These are phyloP conservation scores for Ptychodera flava DNA, from an alignment of 35 echinoderm and acorn worm genomes.

Conservation along the genomic window DNA sequence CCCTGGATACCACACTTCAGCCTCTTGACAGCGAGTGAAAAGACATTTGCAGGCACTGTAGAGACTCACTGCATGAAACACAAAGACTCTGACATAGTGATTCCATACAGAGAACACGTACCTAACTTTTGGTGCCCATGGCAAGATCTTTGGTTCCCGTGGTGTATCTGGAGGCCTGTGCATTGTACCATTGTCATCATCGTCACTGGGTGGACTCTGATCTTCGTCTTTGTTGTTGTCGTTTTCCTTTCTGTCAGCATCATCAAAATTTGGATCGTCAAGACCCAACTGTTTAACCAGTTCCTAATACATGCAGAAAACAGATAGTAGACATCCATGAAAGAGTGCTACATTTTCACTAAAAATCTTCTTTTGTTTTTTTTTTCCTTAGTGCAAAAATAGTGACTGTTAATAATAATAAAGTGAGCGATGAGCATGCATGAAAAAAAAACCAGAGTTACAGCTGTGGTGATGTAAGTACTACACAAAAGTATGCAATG, in stretches of 20 bases:
- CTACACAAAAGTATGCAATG: not conserved
- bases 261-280: slow-evolving; percentile 88
- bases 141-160: slow-evolving; percentile 75
- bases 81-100: too few species aligned
- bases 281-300: slow-evolving; percentile 97
- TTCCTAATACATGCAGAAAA: slow-evolving; percentile 26
- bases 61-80: too few species aligned
- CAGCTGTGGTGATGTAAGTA: not conserved
- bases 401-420: too few species aligned
- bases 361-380: too few species aligned
- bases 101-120: slow-evolving; percentile 16
- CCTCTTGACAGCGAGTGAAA: too few species aligned
- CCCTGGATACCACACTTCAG: too few species aligned
- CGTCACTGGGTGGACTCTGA: slow-evolving; percentile 25
- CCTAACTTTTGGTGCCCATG: slow-evolving; percentile 99
- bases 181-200: slow-evolving; percentile 74
- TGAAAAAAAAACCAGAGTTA: slow-evolving; percentile 8
- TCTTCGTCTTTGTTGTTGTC: slow-evolving; percentile 22
- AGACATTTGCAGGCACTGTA: too few species aligned
- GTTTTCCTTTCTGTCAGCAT: slow-evolving; percentile 64
- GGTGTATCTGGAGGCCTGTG: slow-evolving; percentile 71
- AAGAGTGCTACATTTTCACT: not conserved
- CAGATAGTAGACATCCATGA: slow-evolving; percentile 2
- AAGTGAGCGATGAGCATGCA: too few species aligned
- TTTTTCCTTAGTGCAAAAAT: too few species aligned